phyloP scores from a whole-genome alignment of 2,113 vertebrate genomes.

The Platichthys flesus region DNA sequence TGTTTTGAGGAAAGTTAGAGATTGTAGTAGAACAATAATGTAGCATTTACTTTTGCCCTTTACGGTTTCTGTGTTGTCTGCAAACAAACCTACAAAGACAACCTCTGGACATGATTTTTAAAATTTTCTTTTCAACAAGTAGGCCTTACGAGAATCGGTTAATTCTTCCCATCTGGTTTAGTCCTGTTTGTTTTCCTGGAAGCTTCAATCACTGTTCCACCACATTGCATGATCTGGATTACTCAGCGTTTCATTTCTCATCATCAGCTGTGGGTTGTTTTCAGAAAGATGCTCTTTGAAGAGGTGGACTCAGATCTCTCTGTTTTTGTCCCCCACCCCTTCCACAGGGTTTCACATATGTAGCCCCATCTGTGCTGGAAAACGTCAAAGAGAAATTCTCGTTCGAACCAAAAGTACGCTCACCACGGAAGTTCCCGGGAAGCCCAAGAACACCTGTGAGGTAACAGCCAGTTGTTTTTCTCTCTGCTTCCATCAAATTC shows the following conservation, averaged over 20 bases:
- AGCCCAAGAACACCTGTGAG: constrained; percentile 97
- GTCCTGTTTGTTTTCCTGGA: constrained; percentile 68
- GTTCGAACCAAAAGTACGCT: constrained; percentile 98
- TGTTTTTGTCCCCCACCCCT: constrained; percentile 27
- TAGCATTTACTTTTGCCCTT: not conserved
- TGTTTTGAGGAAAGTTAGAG: not conserved
- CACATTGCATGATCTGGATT: constrained; percentile 69
- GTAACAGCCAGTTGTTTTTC: constrained; percentile 77
- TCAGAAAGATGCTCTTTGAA: constrained; percentile 61
- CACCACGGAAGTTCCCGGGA: constrained; percentile 95
- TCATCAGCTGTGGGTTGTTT: constrained; percentile 69
- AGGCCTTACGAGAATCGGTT: constrained; percentile 70
- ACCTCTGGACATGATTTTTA: constrained; percentile 30
- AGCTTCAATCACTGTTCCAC: constrained; percentile 67
- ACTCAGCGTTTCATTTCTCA: constrained; percentile 71
- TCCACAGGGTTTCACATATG: constrained; percentile 95
- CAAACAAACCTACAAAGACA: constrained; percentile 21
- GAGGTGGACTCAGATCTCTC: constrained; percentile 50
- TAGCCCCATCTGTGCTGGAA: constrained; percentile 99
- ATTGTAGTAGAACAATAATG: not conserved
- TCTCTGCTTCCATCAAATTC: not conserved
- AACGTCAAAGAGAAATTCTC: constrained; percentile 98
- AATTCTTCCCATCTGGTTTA: constrained; percentile 74
- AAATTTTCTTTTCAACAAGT: constrained; percentile 25
- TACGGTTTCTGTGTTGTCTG: constrained; percentile 14